A percentile compares a stretch with the other conserved stretches of the same genome.
These are phyloP conservation scores for Ormyrus pomaceus DNA, from an alignment of 2,888 invertebrate species.

Conservation along the genomic window DNA sequence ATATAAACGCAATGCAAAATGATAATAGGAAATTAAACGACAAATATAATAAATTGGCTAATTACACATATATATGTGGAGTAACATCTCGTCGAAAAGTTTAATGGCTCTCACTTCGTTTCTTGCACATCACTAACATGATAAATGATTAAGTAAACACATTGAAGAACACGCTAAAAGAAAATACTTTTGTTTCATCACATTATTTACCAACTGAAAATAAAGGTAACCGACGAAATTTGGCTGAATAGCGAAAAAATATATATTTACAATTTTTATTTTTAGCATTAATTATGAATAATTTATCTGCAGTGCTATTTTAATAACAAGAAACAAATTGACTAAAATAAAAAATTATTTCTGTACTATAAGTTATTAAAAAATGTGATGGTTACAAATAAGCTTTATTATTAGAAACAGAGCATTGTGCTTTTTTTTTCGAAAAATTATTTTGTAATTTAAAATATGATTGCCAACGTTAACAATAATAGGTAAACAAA, in stretches of 20 bases:
- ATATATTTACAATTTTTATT: neutral
- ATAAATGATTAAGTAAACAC: neutral
- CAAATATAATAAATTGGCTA: slow-evolving; percentile 31
- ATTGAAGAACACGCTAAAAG: neutral
- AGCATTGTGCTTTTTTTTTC: neutral
- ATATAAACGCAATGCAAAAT: slow-evolving; percentile 10
- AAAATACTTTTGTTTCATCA: slow-evolving; percentile 14
- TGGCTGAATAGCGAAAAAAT: neutral
- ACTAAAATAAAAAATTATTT: neutral
- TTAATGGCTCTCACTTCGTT: neutral
- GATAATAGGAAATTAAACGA: neutral
- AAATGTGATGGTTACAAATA: neutral
- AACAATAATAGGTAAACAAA: neutral
- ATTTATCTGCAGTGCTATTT: neutral
- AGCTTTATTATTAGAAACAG: neutral
- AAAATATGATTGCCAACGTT: no score
- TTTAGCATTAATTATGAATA: neutral
- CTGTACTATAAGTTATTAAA: slow-evolving; percentile 10
- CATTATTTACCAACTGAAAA: slow-evolving; percentile 8
- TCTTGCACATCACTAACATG: neutral
- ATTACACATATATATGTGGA: slow-evolving; percentile 3
- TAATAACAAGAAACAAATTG: no score
- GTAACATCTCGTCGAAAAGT: slow-evolving; percentile 6
- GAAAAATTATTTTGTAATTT: slow-evolving; percentile 12
- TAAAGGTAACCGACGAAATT: slow-evolving; percentile 4